Conservation (phyloP, 2,113 vertebrate genomes). For the Callipepla californica region DNA sequence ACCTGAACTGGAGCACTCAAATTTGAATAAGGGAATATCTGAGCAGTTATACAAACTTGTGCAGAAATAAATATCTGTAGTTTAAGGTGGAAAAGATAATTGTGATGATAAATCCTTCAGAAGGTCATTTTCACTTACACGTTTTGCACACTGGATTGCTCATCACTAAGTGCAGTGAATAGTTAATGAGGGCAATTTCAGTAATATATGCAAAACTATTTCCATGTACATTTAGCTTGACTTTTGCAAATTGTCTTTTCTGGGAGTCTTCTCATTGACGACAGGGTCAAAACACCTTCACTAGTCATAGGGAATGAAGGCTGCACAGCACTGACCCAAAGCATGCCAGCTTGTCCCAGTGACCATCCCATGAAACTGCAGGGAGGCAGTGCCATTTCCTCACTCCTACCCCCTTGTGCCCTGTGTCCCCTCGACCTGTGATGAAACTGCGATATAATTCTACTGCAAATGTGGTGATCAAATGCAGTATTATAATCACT, state of each 20-base stretch:
- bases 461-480: not conserved
- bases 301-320: not conserved
- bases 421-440: not conserved
- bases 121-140: not conserved
- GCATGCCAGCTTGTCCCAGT: not conserved
- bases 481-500: not conserved
- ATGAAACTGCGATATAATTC: slow-evolving; percentile 30
- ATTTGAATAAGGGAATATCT: not conserved
- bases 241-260: not conserved
- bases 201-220: fast-evolving
- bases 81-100: not conserved
- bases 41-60: not conserved
- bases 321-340: not conserved
- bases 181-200: fast-evolving
- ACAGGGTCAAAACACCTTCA: not conserved
- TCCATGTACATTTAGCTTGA: not conserved
- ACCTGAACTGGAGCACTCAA: not conserved
- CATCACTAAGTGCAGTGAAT: not conserved
- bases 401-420: not conserved
- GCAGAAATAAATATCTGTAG: not conserved
- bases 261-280: not conserved
- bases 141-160: fast-evolving
- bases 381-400: not conserved
- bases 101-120: not conserved
- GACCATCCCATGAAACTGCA: not conserved